These are phyloP conservation scores for Mola mola DNA, from an alignment of 2,113 vertebrate genomes.

Conservation along the genomic window DNA sequence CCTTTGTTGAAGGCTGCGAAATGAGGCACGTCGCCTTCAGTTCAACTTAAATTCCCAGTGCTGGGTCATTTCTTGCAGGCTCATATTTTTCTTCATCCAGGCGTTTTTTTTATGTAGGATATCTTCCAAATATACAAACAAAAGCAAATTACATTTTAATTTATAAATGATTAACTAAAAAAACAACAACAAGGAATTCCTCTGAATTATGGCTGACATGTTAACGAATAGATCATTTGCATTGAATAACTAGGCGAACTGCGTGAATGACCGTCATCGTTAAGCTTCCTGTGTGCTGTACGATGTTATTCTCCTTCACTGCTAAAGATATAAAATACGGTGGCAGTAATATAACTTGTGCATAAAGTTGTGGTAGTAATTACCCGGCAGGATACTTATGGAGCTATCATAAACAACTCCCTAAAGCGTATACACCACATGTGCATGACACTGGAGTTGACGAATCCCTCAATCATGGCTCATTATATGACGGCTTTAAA, in stretches of 20 bases:
- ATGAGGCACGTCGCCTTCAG: no score
- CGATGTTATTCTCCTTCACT: neutral
- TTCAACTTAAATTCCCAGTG: no score
- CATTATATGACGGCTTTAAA: no score
- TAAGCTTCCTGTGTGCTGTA: neutral
- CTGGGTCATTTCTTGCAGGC: neutral
- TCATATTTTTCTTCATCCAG: neutral
- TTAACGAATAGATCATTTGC: neutral
- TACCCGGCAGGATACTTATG: neutral
- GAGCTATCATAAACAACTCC: constrained; percentile 17
- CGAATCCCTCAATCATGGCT: no score
- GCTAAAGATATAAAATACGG: neutral
- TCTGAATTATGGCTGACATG: neutral
- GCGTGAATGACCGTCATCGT: constrained; percentile 14
- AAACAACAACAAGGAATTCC: neutral
- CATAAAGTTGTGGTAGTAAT: constrained; percentile 21
- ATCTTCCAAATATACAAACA: neutral
- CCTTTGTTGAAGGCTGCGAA: no score
- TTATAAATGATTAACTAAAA: neutral
- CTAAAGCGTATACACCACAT: neutral
- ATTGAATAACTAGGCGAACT: neutral
- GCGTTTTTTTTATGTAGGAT: neutral
- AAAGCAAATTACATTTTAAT: neutral
- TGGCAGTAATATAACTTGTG: constrained; percentile 48
- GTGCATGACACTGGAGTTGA: constrained; percentile 1